A percentile compares a stretch with the other conserved stretches of the same genome.
Evolutionary conservation across 1,140 invertebrate genomes (phyloP).

Genomic region (Brachionus rotundiformis): DNA sequence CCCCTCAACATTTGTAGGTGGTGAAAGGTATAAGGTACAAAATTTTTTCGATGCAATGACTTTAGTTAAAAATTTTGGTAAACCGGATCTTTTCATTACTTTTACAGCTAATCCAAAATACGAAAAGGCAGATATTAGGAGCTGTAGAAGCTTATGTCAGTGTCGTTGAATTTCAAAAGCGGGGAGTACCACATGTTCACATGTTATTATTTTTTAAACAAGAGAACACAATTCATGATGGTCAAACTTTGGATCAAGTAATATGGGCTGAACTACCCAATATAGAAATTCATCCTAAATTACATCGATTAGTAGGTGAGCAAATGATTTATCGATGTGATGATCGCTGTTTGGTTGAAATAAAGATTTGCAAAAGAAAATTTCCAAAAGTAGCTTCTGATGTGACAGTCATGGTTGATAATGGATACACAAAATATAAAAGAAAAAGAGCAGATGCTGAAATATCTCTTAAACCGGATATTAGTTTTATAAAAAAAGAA

Average conservation of each 20-base stretch:
- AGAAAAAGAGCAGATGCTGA: conserved; percentile 37
- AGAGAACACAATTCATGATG: conserved; percentile 38
- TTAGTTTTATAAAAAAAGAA: too few species aligned
- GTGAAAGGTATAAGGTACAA: conserved; percentile 17
- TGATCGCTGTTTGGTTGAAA: conserved; percentile 54
- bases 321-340: conserved; percentile 54
- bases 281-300: conserved; percentile 39
- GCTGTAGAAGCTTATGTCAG: conserved; percentile 59
- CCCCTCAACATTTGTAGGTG: neutral
- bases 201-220: conserved; percentile 63
- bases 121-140: conserved; percentile 59
- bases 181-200: conserved; percentile 66
- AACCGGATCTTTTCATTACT: conserved; percentile 56
- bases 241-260: conserved; percentile 42
- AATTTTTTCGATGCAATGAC: conserved; percentile 53
- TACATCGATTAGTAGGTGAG: conserved; percentile 53
- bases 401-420: conserved; percentile 47
- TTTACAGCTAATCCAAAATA: conserved; percentile 57
- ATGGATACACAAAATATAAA: conserved; percentile 53
- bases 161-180: conserved; percentile 67
- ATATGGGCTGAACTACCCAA: conserved; percentile 54
- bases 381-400: too few species aligned
- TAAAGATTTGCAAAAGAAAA: too few species aligned
- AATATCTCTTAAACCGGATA: too few species aligned
- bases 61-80: conserved; percentile 52